A percentile compares a stretch with the other conserved stretches of the same genome.
phyloP scores from a whole-genome alignment of 2,113 vertebrate species.

The Hydrolagus affinis region DNA sequence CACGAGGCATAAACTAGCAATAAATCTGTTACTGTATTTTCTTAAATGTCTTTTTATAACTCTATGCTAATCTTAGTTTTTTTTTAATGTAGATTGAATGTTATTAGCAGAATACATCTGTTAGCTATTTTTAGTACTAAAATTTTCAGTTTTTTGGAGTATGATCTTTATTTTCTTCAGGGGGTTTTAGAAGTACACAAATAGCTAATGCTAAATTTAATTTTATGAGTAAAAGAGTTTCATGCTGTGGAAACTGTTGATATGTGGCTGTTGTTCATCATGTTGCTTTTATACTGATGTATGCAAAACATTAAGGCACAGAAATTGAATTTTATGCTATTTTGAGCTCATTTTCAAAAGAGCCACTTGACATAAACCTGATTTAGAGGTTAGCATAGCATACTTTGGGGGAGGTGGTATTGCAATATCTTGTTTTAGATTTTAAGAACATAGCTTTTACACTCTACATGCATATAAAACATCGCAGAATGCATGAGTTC shows the following conservation, averaged over 20 bases:
- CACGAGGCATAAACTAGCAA: neutral
- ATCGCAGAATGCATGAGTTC: neutral
- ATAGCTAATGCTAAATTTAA: conserved; percentile 13
- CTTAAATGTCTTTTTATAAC: neutral
- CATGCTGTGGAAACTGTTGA: neutral
- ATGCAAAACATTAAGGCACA: neutral
- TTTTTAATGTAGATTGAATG: neutral
- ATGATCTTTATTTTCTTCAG: neutral
- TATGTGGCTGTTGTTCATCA: neutral
- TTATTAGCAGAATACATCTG: conserved; percentile 6
- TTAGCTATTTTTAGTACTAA: conserved; percentile 22
- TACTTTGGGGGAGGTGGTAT: neutral
- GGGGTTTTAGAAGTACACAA: neutral
- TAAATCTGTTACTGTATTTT: neutral
- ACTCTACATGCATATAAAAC: neutral
- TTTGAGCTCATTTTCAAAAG: neutral
- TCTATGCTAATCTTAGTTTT: neutral
- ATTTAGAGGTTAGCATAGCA: too few species aligned
- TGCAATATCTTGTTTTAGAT: neutral
- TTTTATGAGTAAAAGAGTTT: neutral
- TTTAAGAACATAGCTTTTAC: neutral
- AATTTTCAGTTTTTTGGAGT: conserved; percentile 1
- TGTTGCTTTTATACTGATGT: neutral
- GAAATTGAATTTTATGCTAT: neutral
- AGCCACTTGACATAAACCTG: neutral